Conservation (phyloP, 2,797 vertebrate genomes). For the Sebastes minor region DNA sequence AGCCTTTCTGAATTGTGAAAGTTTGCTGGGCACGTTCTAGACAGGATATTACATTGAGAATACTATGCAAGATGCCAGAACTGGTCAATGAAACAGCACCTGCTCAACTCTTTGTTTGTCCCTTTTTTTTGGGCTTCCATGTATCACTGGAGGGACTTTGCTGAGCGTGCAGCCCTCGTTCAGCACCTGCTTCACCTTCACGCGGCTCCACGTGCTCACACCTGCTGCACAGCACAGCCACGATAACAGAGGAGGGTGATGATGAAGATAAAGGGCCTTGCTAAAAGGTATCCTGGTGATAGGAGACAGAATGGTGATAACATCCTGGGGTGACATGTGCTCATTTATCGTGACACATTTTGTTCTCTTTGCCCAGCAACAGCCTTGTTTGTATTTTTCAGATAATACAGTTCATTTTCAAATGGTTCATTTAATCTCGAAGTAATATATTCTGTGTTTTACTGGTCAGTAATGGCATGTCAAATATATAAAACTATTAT, state of each 20-base stretch:
- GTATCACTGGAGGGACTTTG: not conserved
- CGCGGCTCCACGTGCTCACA: not conserved
- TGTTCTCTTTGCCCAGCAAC: not conserved
- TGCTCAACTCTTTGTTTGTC: slow-evolving; percentile 1
- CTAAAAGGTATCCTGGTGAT: not conserved
- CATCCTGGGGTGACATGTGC: not conserved
- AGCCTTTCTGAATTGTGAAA: not conserved
- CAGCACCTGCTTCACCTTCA: not conserved
- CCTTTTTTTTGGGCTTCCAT: not conserved
- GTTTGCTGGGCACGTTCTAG: not conserved
- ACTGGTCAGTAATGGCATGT: not conserved
- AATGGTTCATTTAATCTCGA: not conserved
- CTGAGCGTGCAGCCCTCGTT: not conserved
- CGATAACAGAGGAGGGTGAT: not conserved
- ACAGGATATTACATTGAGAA: not conserved
- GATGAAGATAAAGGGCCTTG: not conserved
- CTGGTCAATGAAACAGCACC: not conserved
- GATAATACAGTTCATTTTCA: not conserved
- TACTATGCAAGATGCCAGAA: not conserved
- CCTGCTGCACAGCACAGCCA: not conserved
- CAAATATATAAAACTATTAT: not conserved
- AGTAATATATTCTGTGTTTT: not conserved
- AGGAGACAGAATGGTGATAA: not conserved
- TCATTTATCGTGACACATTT: not conserved
- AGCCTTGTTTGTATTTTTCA: not conserved